A percentile compares a stretch with the other conserved stretches of the same genome.
phyloP scores from a whole-genome alignment of 2,797 vertebrate species.

The Loriculus beryllinus region DNA sequence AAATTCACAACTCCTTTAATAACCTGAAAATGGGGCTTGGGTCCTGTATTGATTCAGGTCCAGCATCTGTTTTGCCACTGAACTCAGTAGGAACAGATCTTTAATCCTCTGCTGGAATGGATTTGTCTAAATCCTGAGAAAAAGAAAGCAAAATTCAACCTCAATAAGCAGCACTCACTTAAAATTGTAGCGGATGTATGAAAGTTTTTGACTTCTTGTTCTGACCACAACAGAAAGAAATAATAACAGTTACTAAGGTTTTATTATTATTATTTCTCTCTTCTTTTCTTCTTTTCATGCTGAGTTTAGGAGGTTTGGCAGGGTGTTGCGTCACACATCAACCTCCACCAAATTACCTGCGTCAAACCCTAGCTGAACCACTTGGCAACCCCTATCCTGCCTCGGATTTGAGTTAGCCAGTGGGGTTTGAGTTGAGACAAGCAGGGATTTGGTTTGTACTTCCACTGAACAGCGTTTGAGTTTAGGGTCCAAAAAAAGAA shows the following conservation, averaged over 20 bases:
- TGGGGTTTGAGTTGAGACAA: not conserved
- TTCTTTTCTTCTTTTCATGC: not conserved
- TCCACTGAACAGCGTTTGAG: not conserved
- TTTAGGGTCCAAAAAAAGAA: not conserved
- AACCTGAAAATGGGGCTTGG: not conserved
- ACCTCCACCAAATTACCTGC: not conserved
- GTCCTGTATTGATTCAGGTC: not conserved
- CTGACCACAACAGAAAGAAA: not conserved
- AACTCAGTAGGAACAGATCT: not conserved
- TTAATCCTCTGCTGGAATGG: not conserved
- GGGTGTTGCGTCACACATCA: not conserved
- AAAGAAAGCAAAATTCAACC: not conserved
- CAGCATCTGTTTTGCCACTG: not conserved
- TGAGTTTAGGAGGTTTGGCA: not conserved
- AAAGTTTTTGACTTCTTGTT: not conserved
- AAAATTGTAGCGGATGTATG: not conserved
- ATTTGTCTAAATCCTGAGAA: not conserved
- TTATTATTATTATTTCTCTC: not conserved
- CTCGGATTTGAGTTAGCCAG: not conserved
- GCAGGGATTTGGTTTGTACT: not conserved
- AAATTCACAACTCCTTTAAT: constrained; percentile 3
- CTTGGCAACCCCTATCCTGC: rapidly evolving
- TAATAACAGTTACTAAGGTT: not conserved
- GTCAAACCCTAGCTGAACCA: not conserved
- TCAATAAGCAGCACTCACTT: not conserved